These are phyloP conservation scores for Lethrus apterus DNA, from an alignment of 1,140 invertebrate genomes.

Conservation along the genomic window DNA sequence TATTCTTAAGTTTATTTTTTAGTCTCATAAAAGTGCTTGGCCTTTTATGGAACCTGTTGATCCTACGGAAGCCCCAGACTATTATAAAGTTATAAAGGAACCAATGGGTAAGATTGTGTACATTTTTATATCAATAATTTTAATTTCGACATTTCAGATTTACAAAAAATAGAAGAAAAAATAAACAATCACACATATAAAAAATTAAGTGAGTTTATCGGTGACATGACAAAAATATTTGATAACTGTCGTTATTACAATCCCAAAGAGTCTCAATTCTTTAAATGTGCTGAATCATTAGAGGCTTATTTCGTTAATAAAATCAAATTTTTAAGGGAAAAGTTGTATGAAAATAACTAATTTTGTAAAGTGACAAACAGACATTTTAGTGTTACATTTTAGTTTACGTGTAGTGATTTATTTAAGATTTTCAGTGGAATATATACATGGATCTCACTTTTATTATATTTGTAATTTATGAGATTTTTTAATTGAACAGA, in stretches of 20 bases:
- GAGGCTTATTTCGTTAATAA: constrained; percentile 94
- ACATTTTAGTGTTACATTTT: constrained; percentile 13
- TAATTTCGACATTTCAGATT: constrained; percentile 54
- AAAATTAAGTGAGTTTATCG: constrained; percentile 88
- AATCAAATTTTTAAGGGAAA: constrained; percentile 77
- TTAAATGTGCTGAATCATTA: constrained; percentile 87
- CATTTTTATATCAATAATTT: constrained; percentile 2
- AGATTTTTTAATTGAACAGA: no score
- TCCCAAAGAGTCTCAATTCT: constrained; percentile 89
- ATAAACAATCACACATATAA: constrained; percentile 78
- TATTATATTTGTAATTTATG: no score
- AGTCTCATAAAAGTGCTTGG: constrained; percentile 89
- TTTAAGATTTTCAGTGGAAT: constrained; percentile 2
- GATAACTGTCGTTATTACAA: constrained; percentile 98
- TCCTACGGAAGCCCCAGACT: constrained; percentile 89
- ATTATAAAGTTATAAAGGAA: constrained; percentile 96
- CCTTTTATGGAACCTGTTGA: constrained; percentile 96
- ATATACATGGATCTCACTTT: no score
- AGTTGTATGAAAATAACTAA: constrained; percentile 53
- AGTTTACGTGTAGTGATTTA: constrained; percentile 1
- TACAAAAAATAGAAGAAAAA: constrained; percentile 86
- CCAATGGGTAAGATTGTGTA: constrained; percentile 81
- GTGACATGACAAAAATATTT: constrained; percentile 96
- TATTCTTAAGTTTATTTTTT: constrained; percentile 22
- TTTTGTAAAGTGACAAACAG: constrained; percentile 9